A percentile compares a stretch with the other conserved stretches of the same genome.
Evolutionary conservation across 2,888 invertebrate genomes (phyloP).

Genomic region (Vesta saturnalis): DNA sequence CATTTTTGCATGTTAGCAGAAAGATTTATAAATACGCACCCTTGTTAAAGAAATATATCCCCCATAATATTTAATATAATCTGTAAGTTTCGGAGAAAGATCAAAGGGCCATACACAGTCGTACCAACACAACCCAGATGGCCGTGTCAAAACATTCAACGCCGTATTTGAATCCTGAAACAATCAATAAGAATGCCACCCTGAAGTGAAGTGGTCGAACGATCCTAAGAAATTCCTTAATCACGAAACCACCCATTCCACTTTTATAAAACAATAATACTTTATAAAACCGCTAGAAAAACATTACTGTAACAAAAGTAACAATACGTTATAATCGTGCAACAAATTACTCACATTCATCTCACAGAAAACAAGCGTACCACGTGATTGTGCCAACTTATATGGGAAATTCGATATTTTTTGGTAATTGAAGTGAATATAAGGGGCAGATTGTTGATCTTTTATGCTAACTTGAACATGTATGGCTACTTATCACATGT

Average conservation of each 20-base stretch:
- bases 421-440: constrained; percentile 37
- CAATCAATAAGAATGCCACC: constrained; percentile 38
- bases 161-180: constrained; percentile 35
- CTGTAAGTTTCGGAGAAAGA: constrained; percentile 32
- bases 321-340: constrained; percentile 25
- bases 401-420: constrained; percentile 37
- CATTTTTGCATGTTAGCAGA: neutral
- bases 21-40: constrained; percentile 5
- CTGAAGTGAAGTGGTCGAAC: constrained; percentile 38
- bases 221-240: too few relatives aligned
- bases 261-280: neutral
- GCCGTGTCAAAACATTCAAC: constrained; percentile 51
- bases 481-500: constrained; percentile 39
- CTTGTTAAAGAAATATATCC: constrained; percentile 1
- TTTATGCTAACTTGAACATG: constrained; percentile 40
- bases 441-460: constrained; percentile 40
- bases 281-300: constrained; percentile 20
- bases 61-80: neutral
- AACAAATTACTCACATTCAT: neutral
- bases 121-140: constrained; percentile 49
- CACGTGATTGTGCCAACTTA: constrained; percentile 11
- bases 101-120: constrained; percentile 32
- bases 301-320: constrained; percentile 34
- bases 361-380: neutral
- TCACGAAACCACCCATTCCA: neutral